Evolutionary conservation across 2,888 invertebrate species (phyloP), one percentile per base, ranked within the genome.

Genomic region (Hypselothyrea guttata): DNA sequence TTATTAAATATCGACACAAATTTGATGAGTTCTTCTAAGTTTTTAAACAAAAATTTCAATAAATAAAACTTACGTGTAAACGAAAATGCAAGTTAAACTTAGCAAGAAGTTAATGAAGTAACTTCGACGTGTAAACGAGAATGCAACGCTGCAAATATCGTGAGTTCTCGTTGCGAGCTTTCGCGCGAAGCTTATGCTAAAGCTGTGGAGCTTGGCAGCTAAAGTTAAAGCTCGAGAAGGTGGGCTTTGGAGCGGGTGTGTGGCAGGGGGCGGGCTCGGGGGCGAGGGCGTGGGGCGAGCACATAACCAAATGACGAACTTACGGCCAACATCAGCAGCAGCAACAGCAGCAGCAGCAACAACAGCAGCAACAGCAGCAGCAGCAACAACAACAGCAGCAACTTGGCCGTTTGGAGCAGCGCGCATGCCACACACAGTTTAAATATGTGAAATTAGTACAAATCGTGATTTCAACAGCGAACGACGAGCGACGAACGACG

Each of bases 391-490:
- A 70, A 60, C 72, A 77, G 22, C 78, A 65, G 71, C 84, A 73
- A 82, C 83, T 82, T 85, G 69, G 73, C 71, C 73, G 73, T 77
- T 84, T 78, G 77, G 77, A 78, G 71, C 85, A 83, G 85, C 84
- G 87, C 86, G 87, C 89, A 87, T 88, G 89, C 89, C 89, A 88
- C 88, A 88, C 88, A 88, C 88, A 88, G 85, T 86, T 86, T 86
- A 88, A 88, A 87, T 88, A 88, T 86, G 84, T 88, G 87, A 89
- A 89, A 89, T 89, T 89, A 89, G 89, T 89, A 89, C 89, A 89
- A 88, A 87, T 89, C 89, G 89, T 89, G 89, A 89, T 89, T 89
- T 89, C 89, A 86, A 89, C 89, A 89, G 89, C 88, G 89, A 89
- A 89, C 86, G 89, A 89, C 89, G 84, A 87, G 87, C 89, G 88